phyloP scores from a whole-genome alignment of 2,113 vertebrate genomes.

The Aphelocoma coerulescens region DNA sequence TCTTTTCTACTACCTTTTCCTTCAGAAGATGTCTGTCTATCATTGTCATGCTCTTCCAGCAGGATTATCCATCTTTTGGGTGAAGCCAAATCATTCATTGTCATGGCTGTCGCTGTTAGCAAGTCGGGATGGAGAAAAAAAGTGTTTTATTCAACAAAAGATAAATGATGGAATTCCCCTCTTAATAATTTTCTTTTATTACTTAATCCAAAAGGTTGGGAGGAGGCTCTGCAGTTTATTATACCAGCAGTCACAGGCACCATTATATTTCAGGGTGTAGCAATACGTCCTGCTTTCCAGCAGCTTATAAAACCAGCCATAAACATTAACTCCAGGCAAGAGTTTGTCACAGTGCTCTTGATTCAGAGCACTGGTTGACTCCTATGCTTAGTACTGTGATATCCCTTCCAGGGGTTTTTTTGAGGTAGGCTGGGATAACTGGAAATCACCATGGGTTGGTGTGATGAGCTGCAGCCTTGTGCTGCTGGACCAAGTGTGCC shows the following conservation, averaged over 20 bases:
- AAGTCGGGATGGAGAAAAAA: background rate
- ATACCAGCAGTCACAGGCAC: background rate
- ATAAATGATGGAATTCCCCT: conserved; percentile 23
- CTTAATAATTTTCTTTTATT: conserved; percentile 61
- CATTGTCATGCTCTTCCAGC: conserved; percentile 40
- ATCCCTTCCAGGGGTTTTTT: background rate
- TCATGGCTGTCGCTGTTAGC: conserved; percentile 1
- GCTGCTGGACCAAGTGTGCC: background rate
- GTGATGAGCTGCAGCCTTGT: background rate
- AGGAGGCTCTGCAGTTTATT: conserved; percentile 41
- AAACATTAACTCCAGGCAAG: conserved; percentile 40
- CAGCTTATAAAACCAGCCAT: conserved; percentile 49
- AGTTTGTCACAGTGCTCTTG: conserved; percentile 11
- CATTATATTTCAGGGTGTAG: conserved; percentile 42
- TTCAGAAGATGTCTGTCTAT: conserved; percentile 51
- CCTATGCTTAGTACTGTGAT: background rate
- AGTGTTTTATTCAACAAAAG: conserved; percentile 13
- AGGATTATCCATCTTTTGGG: conserved; percentile 52
- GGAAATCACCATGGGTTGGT: background rate
- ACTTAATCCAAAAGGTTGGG: conserved; percentile 49
- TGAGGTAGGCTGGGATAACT: background rate
- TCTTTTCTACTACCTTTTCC: conserved; percentile 47
- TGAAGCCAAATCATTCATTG: conserved; percentile 55
- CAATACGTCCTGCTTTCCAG: conserved; percentile 23
- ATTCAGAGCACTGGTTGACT: background rate